Base-by-base conservation (phyloP, 23 tunicate genomes). In the Ascidia mentula region DNA sequence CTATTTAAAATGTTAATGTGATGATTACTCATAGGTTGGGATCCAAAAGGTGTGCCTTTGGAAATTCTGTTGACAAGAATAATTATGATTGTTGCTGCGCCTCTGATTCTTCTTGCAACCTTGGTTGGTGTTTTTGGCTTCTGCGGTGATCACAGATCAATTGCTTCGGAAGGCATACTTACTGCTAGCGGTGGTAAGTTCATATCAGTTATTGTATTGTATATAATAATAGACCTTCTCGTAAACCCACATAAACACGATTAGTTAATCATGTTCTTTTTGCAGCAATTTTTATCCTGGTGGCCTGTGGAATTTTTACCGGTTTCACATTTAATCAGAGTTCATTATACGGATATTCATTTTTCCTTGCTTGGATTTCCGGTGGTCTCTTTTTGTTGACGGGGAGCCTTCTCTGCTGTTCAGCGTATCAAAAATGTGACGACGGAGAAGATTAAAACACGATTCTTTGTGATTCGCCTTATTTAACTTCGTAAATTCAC, bases 361-460 rank as follows among this genome's bases (percentile, higher is more conserved):
- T 85, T 70, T 85, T 77, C 82, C 77, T 85, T 34, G 89, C 73
- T 7, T 85, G 89, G 89, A 72, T 42, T 34, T 77, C 89, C 33
- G 89, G 89, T 1, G 75, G 40, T 6, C 34, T 72, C 77, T 85
- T 60, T 60, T 42, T 85, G 32, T 36, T 85, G 0, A 81, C 89
- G 32, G 89, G 89, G 30, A 40, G 65, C 24, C 65, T 53, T 6
- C 24, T 53, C 12, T 53, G 65, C 13, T 53, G 65, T 9, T 53
- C 65, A 20, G 65, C 65, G 24, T 53, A 53, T 53, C n/a, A n/a
- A n/a, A n/a, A n/a, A n/a, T n/a, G n/a, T n/a, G n/a, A n/a, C n/a
- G n/a, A n/a, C n/a, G n/a, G n/a, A n/a, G n/a, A n/a, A n/a, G n/a
- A n/a, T n/a, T n/a, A n/a, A n/a, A n/a, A n/a, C n/a, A n/a, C n/a